These are phyloP conservation scores for Conus betulinus DNA, from an alignment of 1,140 invertebrate genomes.

Conservation along the genomic window DNA sequence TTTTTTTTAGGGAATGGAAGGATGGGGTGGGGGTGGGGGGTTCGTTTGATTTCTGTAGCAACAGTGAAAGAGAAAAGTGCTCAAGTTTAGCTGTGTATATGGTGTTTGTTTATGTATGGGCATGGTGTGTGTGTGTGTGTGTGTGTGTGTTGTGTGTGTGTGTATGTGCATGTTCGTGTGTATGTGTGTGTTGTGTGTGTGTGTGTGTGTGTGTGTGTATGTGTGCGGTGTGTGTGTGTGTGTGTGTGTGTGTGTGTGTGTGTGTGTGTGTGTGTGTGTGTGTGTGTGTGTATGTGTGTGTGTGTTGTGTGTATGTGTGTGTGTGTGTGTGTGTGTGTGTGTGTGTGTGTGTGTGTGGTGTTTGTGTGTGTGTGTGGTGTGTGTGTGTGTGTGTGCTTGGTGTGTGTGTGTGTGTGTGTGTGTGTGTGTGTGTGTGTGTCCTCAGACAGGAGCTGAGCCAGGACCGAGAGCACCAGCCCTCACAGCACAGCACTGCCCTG, in stretches of 20 bases:
- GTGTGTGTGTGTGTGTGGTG: background rate
- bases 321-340: too few relatives aligned
- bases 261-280: too few relatives aligned
- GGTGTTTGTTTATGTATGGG: too few relatives aligned
- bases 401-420: background rate
- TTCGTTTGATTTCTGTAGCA: too few relatives aligned
- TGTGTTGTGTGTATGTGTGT: background rate
- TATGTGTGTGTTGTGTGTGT: background rate
- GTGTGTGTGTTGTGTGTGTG: background rate
- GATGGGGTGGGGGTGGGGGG: too few relatives aligned
- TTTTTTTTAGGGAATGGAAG: too few relatives aligned
- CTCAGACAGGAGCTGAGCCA: constrained; percentile 82
- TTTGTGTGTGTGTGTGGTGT: too few relatives aligned
- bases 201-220: constrained; percentile 2
- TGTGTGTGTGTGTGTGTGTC: background rate
- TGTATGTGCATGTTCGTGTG: background rate
- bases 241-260: too few relatives aligned
- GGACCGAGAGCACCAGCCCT: constrained; percentile 76
- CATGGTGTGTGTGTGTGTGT: background rate
- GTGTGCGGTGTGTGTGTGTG: too few relatives aligned
- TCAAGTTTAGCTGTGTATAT: too few relatives aligned
- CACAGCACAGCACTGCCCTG: constrained; percentile 79
- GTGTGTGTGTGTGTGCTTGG: background rate
- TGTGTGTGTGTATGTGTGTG: too few relatives aligned
- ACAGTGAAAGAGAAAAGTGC: too few relatives aligned